These are phyloP conservation scores for Ypsolopha sequella DNA, from an alignment of 2,888 invertebrate genomes.

Conservation along the genomic window DNA sequence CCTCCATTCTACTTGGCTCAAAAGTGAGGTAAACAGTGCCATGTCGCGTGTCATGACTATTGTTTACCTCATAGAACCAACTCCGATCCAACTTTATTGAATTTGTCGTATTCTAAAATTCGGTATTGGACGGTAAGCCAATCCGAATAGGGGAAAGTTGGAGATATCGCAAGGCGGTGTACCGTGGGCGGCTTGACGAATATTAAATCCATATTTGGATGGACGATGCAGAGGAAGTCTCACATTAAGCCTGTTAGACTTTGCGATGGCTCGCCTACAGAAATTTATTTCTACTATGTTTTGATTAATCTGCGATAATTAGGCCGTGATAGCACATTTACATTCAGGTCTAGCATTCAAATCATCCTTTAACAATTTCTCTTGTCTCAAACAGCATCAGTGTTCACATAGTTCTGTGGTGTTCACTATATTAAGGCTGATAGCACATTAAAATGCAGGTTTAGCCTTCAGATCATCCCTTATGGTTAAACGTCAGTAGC, in stretches of 20 bases:
- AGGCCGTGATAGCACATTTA: constrained; percentile 14
- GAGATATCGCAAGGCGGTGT: background rate
- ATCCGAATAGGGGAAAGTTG: background rate
- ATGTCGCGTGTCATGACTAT: background rate
- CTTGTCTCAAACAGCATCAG: too few relatives aligned
- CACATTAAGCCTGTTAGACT: constrained; percentile 38
- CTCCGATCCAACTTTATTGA: background rate
- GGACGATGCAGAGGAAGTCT: constrained; percentile 50
- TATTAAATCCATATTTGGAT: constrained; percentile 33
- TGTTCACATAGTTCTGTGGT: too few relatives aligned
- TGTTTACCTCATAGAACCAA: background rate
- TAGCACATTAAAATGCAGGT: too few relatives aligned
- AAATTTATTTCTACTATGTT: constrained; percentile 11
- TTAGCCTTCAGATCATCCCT: too few relatives aligned
- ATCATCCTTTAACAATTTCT: constrained; percentile 31
- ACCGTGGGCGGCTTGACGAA: constrained; percentile 41
- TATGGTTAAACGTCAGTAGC: too few relatives aligned
- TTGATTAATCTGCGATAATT: background rate
- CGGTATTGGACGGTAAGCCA: background rate
- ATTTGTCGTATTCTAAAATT: background rate
- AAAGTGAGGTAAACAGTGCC: constrained; percentile 8
- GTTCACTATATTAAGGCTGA: too few relatives aligned
- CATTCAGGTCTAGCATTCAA: constrained; percentile 26
- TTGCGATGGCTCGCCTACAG: constrained; percentile 64
- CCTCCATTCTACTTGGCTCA: constrained; percentile 10